phyloP scores from a whole-genome alignment of 1,140 invertebrate species.

The Vollenhovia emeryi region DNA sequence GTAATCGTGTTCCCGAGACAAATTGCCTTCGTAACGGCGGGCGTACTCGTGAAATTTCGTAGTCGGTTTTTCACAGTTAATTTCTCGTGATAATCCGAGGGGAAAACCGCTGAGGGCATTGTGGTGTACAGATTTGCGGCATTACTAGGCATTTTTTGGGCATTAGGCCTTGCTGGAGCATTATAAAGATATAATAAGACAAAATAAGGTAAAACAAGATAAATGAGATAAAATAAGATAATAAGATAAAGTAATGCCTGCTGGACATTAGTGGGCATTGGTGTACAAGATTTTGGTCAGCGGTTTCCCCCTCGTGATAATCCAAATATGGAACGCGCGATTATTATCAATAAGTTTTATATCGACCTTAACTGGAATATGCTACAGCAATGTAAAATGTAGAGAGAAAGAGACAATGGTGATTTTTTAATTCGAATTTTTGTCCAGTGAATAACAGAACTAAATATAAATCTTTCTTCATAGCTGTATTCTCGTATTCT shows the following conservation, averaged over 20 bases:
- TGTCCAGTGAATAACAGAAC: constrained; percentile 5
- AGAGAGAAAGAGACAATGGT: constrained; percentile 7
- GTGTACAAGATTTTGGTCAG: too few relatives aligned
- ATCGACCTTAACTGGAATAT: not conserved
- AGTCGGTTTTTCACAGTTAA: not conserved
- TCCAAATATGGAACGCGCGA: not conserved
- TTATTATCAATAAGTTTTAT: not conserved
- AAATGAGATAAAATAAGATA: too few relatives aligned
- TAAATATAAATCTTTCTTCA: constrained; percentile 41
- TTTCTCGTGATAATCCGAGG: not conserved
- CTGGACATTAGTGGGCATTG: too few relatives aligned
- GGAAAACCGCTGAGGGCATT: too few relatives aligned
- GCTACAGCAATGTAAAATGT: not conserved
- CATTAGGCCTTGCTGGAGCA: too few relatives aligned
- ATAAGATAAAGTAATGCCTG: too few relatives aligned
- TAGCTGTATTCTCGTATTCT: constrained; percentile 23
- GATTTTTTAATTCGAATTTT: constrained; percentile 50
- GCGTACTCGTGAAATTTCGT: not conserved
- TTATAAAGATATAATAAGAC: too few relatives aligned
- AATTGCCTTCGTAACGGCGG: not conserved
- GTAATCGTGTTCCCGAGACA: not conserved
- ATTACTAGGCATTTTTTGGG: too few relatives aligned
- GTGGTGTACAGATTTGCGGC: too few relatives aligned
- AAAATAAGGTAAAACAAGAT: too few relatives aligned
- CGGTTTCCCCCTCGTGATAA: too few relatives aligned